Evolutionary conservation across 2,888 invertebrate species (phyloP).

Genomic region (Agonum fuliginosum): DNA sequence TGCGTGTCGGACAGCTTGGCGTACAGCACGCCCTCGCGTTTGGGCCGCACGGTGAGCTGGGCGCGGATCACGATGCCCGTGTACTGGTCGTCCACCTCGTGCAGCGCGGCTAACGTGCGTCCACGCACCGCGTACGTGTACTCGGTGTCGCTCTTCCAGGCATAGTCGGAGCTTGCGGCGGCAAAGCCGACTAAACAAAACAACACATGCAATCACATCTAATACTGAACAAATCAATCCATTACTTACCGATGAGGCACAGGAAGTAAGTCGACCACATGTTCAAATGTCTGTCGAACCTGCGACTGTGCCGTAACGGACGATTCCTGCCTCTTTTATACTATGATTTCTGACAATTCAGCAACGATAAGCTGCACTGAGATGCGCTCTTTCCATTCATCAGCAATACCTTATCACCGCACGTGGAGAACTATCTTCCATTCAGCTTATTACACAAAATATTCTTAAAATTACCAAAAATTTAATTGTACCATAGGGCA

Average conservation of each 20-base stretch:
- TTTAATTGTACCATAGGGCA: no score
- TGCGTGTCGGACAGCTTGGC: slow-evolving; percentile 74
- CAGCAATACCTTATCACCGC: slow-evolving; percentile 29
- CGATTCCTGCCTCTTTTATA: slow-evolving; percentile 36
- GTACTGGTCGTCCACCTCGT: slow-evolving; percentile 75
- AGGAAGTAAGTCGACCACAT: slow-evolving; percentile 53
- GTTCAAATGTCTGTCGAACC: slow-evolving; percentile 54
- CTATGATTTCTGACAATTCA: slow-evolving; percentile 13
- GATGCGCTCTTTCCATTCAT: background rate
- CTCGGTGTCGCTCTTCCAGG: slow-evolving; percentile 77
- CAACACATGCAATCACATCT: no score
- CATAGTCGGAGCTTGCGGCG: slow-evolving; percentile 68
- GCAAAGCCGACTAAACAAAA: slow-evolving; percentile 68
- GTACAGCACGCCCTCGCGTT: slow-evolving; percentile 72
- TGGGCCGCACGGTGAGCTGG: slow-evolving; percentile 75
- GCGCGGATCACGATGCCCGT: slow-evolving; percentile 76
- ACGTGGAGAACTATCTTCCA: slow-evolving; percentile 7
- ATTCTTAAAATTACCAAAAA: no score
- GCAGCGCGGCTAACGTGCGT: slow-evolving; percentile 76
- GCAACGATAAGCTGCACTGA: slow-evolving; percentile 17
- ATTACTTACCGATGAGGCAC: slow-evolving; percentile 51
- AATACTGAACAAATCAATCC: background rate
- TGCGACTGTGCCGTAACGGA: slow-evolving; percentile 30
- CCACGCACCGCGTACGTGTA: slow-evolving; percentile 77
- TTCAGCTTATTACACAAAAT: no score